Evolutionary conservation across 2,888 invertebrate genomes (phyloP).

Genomic region (Yponomeuta evonymella): DNA sequence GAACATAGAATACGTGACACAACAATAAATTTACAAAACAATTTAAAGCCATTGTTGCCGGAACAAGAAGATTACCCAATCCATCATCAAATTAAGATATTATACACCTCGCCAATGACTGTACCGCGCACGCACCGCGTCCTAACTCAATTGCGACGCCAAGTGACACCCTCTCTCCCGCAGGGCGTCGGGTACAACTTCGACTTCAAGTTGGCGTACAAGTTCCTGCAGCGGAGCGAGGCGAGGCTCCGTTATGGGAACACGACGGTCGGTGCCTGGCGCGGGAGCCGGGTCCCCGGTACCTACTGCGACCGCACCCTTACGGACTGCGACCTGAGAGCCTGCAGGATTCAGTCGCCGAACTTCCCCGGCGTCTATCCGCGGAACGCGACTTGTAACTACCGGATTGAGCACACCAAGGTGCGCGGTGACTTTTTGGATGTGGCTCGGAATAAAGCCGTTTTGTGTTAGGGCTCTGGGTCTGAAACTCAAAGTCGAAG

Average conservation of each 20-base stretch:
- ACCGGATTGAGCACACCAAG: conserved; percentile 80
- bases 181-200: conserved; percentile 87
- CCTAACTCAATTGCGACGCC: conserved; percentile 5
- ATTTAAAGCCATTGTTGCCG: too few species aligned
- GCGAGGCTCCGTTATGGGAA: conserved; percentile 87
- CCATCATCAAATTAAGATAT: too few species aligned
- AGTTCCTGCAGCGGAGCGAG: conserved; percentile 85
- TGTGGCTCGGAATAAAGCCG: too few species aligned
- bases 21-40: too few species aligned
- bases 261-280: conserved; percentile 82
- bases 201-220: conserved; percentile 90
- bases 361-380: conserved; percentile 95
- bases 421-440: conserved; percentile 23
- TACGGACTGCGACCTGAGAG: conserved; percentile 83
- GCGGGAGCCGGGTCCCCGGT: conserved; percentile 84
- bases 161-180: conserved; percentile 20
- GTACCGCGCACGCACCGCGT: background rate
- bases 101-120: too few species aligned
- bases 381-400: conserved; percentile 88
- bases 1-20: too few species aligned
- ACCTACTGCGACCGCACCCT: conserved; percentile 89
- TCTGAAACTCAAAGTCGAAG: too few species aligned
- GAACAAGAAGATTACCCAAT: too few species aligned
- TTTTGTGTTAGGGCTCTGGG: background rate
- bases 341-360: conserved; percentile 88